Evolutionary conservation across 2,888 invertebrate species (phyloP).

Genomic region (Scaptomyza reducta): DNA sequence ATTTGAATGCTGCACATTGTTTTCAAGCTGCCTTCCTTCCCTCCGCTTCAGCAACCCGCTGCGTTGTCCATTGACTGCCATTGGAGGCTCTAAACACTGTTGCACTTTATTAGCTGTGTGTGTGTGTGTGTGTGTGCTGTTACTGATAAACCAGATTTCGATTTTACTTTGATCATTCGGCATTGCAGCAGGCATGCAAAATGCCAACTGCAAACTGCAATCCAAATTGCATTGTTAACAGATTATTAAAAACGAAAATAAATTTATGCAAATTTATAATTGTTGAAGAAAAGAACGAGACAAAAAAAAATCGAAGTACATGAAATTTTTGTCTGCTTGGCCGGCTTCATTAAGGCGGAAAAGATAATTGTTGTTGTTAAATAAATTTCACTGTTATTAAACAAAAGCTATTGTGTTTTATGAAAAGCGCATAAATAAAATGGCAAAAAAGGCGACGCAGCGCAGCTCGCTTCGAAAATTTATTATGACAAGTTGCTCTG

Average conservation of each 20-base stretch:
- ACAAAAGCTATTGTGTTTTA: conserved; percentile 79
- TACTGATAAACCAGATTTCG: conserved; percentile 61
- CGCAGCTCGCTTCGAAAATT: conserved; percentile 64
- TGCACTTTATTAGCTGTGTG: conserved; percentile 67
- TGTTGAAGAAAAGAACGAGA: conserved; percentile 14
- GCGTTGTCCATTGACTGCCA: conserved; percentile 14
- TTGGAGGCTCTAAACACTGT: conserved; percentile 63
- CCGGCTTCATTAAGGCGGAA: conserved; percentile 61
- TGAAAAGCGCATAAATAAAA: conserved; percentile 79
- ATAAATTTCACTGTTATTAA: conserved; percentile 73
- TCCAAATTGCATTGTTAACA: conserved; percentile 66
- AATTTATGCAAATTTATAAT: conserved; percentile 72
- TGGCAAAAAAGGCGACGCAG: conserved; percentile 71
- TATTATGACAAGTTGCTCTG: conserved; percentile 83
- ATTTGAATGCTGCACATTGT: conserved; percentile 79
- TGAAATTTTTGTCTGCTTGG: conserved; percentile 61
- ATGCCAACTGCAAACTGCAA: conserved; percentile 33
- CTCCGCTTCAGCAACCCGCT: not conserved
- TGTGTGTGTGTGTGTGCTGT: conserved; percentile 49
- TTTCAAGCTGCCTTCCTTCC: conserved; percentile 39
- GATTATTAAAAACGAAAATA: conserved; percentile 72
- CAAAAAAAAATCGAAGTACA: conserved; percentile 58
- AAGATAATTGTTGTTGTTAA: conserved; percentile 42
- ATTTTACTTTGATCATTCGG: conserved; percentile 48
- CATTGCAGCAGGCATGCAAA: conserved; percentile 13